phyloP scores from a whole-genome alignment of 1,140 invertebrate species.

The Octopus bimaculoides region DNA sequence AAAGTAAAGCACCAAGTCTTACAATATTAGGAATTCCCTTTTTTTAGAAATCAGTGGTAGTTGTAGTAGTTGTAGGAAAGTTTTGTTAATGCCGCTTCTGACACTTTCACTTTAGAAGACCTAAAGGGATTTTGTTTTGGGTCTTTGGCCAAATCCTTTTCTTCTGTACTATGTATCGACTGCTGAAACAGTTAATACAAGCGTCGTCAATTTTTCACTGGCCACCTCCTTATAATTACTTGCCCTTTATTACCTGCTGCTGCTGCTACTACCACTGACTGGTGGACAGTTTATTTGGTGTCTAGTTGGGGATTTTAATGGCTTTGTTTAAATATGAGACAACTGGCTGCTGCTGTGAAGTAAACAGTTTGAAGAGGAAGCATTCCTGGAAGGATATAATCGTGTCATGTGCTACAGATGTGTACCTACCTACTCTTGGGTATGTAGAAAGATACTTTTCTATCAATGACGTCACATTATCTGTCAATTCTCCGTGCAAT shows the following conservation, averaged over 20 bases:
- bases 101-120: too few species aligned
- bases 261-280: neutral
- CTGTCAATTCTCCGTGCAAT: neutral
- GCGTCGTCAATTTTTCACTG: too few species aligned
- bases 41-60: too few species aligned
- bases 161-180: too few species aligned
- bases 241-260: neutral
- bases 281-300: neutral
- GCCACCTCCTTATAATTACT: too few species aligned
- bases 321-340: neutral
- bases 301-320: neutral
- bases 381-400: conserved; percentile 8
- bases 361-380: conserved; percentile 6
- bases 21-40: too few species aligned
- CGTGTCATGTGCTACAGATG: conserved; percentile 3
- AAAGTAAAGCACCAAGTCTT: too few species aligned
- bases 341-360: conserved; percentile 2
- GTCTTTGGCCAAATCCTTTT: too few species aligned
- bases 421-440: conserved; percentile 9
- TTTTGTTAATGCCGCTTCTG: too few species aligned
- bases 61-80: too few species aligned
- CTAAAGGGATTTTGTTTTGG: too few species aligned
- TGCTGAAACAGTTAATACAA: too few species aligned
- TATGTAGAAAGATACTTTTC: conserved; percentile 11
- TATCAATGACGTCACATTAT: conserved; percentile 3